Conservation (phyloP, 92 coral and sea anemone species). For the Nematostella vectensis region DNA sequence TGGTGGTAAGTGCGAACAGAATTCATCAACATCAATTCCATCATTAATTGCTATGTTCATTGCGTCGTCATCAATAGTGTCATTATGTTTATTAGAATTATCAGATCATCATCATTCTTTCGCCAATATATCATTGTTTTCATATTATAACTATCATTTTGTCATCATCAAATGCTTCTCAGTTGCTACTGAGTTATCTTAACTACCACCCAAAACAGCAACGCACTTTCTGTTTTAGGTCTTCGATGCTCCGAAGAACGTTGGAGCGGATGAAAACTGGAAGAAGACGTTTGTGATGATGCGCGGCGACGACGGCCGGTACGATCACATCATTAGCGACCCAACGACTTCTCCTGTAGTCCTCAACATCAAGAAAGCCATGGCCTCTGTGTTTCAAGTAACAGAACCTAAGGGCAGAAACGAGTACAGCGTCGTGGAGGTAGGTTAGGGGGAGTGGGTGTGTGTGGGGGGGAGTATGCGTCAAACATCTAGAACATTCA, state of each 20-base stretch:
- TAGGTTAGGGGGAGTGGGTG: too few relatives aligned
- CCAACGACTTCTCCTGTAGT: conserved; percentile 14
- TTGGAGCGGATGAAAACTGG: neutral
- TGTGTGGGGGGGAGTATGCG: too few relatives aligned
- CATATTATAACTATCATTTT: too few relatives aligned
- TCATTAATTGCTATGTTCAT: too few relatives aligned
- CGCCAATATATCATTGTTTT: neutral
- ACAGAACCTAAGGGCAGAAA: neutral
- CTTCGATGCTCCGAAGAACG: too few relatives aligned
- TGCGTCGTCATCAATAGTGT: neutral
- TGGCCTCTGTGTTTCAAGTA: conserved; percentile 19
- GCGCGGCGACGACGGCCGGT: conserved; percentile 11
- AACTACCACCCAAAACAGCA: neutral
- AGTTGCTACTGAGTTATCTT: too few relatives aligned
- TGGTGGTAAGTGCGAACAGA: neutral
- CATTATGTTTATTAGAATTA: neutral
- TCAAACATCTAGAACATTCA: too few relatives aligned
- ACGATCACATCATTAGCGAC: conserved; percentile 7
- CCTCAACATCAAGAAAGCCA: conserved; percentile 41
- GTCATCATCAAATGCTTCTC: too few relatives aligned
- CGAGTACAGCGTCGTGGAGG: too few relatives aligned
- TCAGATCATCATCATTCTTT: neutral
- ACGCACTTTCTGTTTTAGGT: neutral
- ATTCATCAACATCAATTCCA: neutral
- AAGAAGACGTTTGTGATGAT: neutral